phyloP scores from a whole-genome alignment of 1,140 invertebrate species.

The Drosophila chauvacae region DNA sequence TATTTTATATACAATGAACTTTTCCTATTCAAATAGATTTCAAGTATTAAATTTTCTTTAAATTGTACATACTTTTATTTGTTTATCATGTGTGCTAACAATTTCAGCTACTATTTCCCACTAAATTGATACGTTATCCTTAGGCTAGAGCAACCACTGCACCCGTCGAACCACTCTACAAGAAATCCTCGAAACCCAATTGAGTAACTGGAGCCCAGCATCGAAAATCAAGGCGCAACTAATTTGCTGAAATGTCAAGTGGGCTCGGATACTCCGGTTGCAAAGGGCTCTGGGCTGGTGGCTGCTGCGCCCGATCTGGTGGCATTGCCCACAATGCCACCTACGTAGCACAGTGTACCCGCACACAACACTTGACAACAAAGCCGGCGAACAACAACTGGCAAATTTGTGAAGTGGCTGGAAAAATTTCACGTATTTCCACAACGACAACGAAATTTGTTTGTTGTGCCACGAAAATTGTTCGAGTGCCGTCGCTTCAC shows the following conservation, averaged over 20 bases:
- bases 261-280: slow-evolving; percentile 35
- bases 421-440: slow-evolving; percentile 62
- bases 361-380: slow-evolving; percentile 47
- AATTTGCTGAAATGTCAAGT: slow-evolving; percentile 60
- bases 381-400: slow-evolving; percentile 37
- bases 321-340: slow-evolving; percentile 38
- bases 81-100: background rate
- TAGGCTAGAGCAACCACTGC: background rate
- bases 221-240: slow-evolving; percentile 59
- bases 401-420: slow-evolving; percentile 59
- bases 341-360: slow-evolving; percentile 46
- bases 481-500: slow-evolving; percentile 35
- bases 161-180: slow-evolving; percentile 1
- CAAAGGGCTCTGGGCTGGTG: slow-evolving; percentile 33
- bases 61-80: too few species aligned
- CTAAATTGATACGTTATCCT: slow-evolving; percentile 29
- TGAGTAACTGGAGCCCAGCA: slow-evolving; percentile 21
- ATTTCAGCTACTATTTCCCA: background rate
- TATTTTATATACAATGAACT: background rate
- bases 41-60: too few species aligned
- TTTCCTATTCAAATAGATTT: background rate
- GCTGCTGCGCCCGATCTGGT: slow-evolving; percentile 15
- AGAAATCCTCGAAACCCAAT: slow-evolving; percentile 15
- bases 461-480: slow-evolving; percentile 50
- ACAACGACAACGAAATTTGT: slow-evolving; percentile 46